Conservation (phyloP, 1,140 invertebrate species). For the Anoplolepis gracilipes region DNA sequence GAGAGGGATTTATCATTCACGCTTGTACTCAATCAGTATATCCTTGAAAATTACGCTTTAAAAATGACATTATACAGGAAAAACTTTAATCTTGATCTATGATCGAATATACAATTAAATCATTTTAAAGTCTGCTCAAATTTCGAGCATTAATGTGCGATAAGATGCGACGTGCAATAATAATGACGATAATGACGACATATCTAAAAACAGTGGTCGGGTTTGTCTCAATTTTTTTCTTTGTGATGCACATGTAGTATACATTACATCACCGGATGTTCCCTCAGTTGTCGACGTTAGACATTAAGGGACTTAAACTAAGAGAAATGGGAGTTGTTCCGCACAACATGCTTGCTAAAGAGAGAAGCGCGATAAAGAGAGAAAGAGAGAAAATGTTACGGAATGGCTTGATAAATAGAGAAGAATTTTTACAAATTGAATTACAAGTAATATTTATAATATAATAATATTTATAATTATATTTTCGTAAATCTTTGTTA, state of each 20-base stretch:
- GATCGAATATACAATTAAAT: conserved; percentile 6
- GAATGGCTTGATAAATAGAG: neutral
- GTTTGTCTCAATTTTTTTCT: neutral
- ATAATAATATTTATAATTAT: neutral
- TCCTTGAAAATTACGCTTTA: conserved; percentile 41
- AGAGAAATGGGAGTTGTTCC: conserved; percentile 25
- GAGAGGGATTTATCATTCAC: neutral
- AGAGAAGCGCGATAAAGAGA: no score
- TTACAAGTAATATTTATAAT: neutral
- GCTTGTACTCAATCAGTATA: neutral
- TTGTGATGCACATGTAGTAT: neutral
- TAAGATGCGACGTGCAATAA: neutral
- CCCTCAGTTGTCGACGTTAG: conserved; percentile 5
- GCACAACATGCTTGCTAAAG: conserved; percentile 37
- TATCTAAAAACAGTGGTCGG: neutral
- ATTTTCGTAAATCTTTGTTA: neutral
- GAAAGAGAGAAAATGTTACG: neutral
- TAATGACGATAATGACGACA: neutral
- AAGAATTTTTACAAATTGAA: neutral
- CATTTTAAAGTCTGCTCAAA: neutral
- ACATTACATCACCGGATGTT: conserved; percentile 40
- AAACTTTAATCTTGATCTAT: neutral
- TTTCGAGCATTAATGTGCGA: conserved; percentile 2
- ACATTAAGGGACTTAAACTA: conserved; percentile 20
- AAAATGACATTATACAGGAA: neutral